Evolutionary conservation across 1,140 invertebrate species (phyloP), one percentile per base, ranked within the genome.

Genomic region (Dendrolimus kikuchii): DNA sequence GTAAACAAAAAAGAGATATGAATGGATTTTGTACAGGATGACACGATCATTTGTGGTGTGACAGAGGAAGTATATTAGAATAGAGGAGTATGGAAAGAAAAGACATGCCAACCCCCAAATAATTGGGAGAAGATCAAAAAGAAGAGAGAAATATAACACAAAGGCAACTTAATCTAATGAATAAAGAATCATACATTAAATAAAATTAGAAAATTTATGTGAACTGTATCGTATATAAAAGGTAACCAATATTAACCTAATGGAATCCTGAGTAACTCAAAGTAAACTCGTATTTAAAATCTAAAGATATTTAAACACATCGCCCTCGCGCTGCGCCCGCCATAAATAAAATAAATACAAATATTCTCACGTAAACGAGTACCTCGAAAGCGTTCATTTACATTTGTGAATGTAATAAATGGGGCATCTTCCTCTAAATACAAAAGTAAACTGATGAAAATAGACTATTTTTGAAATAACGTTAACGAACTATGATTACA

Each of bases 331-430:
- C 63, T 68, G 57, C 68, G 68, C 75, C 61, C 61, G 68, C 82
- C 82, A 86, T 86, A 86, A 86, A 86, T 86, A 86, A 86, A 86
- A 84, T 83, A 86, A 86, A 84, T 84, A 86, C 75, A 81, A 81
- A 86, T 86, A 84, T 84, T 86, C 80, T 86, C 81, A 86, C 83
- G 83, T 84, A 84, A 84, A 72, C 76, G 77, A 73, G 80, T 80
- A 83, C 76, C 70, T 75, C 75, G 73, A 78, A 81, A 80, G 73
- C 81, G 77, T 86, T 80, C 77, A 81, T 86, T 86, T 82, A 84
- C 77, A 80, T 84, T 83, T 79, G 74, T 77, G 79, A 78, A 84
- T 83, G 81, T 84, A 80, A 86, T 86, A 86, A 86, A 86, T 82
- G 77, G 77, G 71, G 71, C 77, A 86, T 81, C 66, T 67, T 68